Evolutionary conservation across 2,888 invertebrate genomes (phyloP).

Genomic region (Sericinus montela): DNA sequence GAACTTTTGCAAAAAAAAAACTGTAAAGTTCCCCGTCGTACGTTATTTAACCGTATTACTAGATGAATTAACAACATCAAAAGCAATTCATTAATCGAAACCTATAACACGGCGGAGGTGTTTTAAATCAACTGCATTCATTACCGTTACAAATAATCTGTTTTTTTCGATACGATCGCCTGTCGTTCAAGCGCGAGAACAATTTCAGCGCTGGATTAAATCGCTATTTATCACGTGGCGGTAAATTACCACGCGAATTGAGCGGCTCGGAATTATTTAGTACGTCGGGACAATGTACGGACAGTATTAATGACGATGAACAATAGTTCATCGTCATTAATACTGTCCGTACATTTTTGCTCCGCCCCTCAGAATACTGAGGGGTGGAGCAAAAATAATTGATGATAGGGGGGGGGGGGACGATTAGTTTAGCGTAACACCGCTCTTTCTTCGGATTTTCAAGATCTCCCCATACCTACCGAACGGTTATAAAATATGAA

Average conservation of each 20-base stretch:
- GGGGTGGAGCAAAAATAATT: neutral
- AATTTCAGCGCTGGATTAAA: conserved; percentile 11
- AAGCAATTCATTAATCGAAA: neutral
- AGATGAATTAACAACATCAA: neutral
- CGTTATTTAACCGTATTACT: no score
- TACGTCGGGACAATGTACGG: neutral
- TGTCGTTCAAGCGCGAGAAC: conserved; percentile 1
- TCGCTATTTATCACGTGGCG: conserved; percentile 9
- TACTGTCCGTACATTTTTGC: neutral
- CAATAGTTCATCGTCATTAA: neutral
- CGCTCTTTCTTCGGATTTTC: no score
- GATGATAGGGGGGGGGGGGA: no score
- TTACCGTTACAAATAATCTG: conserved; percentile 7
- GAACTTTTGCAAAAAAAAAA: no score
- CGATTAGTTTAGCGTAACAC: no score
- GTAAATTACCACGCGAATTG: conserved; percentile 8
- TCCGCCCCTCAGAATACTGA: no score
- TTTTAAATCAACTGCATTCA: conserved; percentile 5
- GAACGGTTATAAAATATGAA: no score
- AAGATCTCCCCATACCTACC: no score
- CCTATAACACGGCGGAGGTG: neutral
- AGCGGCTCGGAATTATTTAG: conserved; percentile 3
- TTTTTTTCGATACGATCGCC: conserved; percentile 10
- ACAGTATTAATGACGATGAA: neutral
- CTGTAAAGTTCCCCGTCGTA: no score